Base-by-base conservation (phyloP, 2,113 vertebrate species). In the Pantherophis guttatus region DNA sequence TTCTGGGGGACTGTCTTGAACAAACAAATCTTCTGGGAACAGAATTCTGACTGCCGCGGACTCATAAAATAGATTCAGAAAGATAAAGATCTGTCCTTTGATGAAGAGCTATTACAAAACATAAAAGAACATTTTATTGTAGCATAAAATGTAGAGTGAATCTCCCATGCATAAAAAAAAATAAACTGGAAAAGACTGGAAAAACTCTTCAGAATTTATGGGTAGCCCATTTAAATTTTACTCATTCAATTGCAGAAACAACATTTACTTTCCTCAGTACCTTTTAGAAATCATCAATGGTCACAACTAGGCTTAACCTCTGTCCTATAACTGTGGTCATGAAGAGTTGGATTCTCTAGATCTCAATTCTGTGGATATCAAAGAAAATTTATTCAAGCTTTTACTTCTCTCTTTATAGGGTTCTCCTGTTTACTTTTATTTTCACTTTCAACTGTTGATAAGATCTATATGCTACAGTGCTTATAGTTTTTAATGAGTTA, bases 1-100 rank as follows among this genome's bases (percentile, higher is more conserved):
- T 93, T 95, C 93, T 93, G 86, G 92, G 94, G 53, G 52, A 24
- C 7, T 70, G 93, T 95, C 88, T 95, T 87, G 89, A 95, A 55
- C 81, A 88, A 93, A 92, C 86, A 95, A 90, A 26, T 19, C 59
- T 87, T 17, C 93, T 90, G 86, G 90, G 94, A 95, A 81, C 89
- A 94, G 11, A 53, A 7, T 39, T 6, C 9, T 94, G 65, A 94
- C 19, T 95, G 93, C 48, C 91, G 93, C 90, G 92, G 44, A 87
- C 59, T 93, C 95, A 95, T 94, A 94, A 94, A 94, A 29, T 86
- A 89, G 59, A 3, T 19, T 95, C 70, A 44, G 90, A 94, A 29
- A 54, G 1, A 93, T 93, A 94, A 91, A 89, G 94, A 90, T 86
- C 89, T 89, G 92, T 48, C 89, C 91, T 93, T 94, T 92, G 33